These are phyloP conservation scores for Apis dorsata DNA, from an alignment of 1,140 invertebrate genomes.

Conservation along the genomic window DNA sequence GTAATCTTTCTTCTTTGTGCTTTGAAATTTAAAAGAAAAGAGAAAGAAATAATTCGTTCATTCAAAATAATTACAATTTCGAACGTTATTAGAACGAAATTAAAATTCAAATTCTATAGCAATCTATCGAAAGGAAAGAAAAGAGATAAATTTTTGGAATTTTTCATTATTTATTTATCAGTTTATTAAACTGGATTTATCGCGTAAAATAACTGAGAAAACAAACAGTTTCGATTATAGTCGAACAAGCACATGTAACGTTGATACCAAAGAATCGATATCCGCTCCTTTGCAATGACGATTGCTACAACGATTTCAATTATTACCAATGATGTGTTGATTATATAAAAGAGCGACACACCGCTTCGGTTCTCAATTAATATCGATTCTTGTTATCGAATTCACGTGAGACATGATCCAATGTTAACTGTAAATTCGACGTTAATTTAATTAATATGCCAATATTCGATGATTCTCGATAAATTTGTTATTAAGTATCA, in stretches of 20 bases:
- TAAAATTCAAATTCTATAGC: too few relatives aligned
- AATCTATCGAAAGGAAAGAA: too few relatives aligned
- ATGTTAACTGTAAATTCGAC: neutral
- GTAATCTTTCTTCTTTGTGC: neutral
- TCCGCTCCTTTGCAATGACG: constrained; percentile 48
- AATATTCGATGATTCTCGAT: neutral
- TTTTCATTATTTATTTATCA: too few relatives aligned
- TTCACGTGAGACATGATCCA: neutral
- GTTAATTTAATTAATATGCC: neutral
- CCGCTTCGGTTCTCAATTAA: constrained; percentile 47
- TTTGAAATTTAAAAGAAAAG: neutral
- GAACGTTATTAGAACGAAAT: too few relatives aligned
- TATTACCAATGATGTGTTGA: constrained; percentile 31
- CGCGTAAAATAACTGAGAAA: too few relatives aligned
- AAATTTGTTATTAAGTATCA: constrained; percentile 27
- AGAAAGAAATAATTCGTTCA: too few relatives aligned
- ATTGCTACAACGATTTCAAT: constrained; percentile 31
- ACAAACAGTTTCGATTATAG: constrained; percentile 36
- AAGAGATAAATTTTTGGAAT: too few relatives aligned
- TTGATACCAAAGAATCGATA: constrained; percentile 65
- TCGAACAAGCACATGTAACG: constrained; percentile 49
- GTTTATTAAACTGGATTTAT: too few relatives aligned
- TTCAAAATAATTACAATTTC: too few relatives aligned
- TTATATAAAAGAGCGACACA: constrained; percentile 29
- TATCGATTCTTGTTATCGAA: constrained; percentile 12